These are phyloP conservation scores for Xiphias gladius DNA, from an alignment of 2,113 vertebrate genomes.

Conservation along the genomic window DNA sequence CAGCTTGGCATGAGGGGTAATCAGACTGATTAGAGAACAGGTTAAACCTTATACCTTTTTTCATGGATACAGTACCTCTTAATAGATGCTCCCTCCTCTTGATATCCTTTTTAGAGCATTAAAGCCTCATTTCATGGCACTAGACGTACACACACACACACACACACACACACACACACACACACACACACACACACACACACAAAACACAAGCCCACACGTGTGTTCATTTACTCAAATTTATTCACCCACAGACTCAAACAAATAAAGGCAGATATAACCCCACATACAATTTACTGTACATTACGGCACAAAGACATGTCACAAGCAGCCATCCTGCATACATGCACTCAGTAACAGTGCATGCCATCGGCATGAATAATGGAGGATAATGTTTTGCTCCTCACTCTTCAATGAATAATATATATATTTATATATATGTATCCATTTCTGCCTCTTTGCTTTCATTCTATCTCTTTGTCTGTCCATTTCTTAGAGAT, in stretches of 20 bases:
- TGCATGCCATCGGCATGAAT: conserved; percentile 68
- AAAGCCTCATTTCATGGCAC: background rate
- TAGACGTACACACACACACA: too few relatives aligned
- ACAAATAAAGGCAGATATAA: background rate
- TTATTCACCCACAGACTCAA: background rate
- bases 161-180: too few relatives aligned
- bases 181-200: too few relatives aligned
- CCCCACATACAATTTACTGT: background rate
- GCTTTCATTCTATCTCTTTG: conserved; percentile 19
- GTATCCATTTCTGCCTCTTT: conserved; percentile 17
- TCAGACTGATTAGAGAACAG: background rate
- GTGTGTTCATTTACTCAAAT: too few relatives aligned
- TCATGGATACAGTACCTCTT: background rate
- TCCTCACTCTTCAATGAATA: conserved; percentile 51
- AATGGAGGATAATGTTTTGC: conserved; percentile 74
- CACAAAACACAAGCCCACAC: too few relatives aligned
- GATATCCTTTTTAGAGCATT: background rate
- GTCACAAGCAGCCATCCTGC: conserved; percentile 6
- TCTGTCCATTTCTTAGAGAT: conserved; percentile 55
- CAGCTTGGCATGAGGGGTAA: conserved; percentile 13
- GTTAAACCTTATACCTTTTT: conserved; percentile 10
- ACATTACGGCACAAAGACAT: background rate
- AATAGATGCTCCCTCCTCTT: conserved; percentile 35
- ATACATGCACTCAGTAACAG: conserved; percentile 30
- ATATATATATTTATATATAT: conserved; percentile 36